Evolutionary conservation across 2,888 invertebrate species (phyloP).

Genomic region (Hypselothyrea guttata): DNA sequence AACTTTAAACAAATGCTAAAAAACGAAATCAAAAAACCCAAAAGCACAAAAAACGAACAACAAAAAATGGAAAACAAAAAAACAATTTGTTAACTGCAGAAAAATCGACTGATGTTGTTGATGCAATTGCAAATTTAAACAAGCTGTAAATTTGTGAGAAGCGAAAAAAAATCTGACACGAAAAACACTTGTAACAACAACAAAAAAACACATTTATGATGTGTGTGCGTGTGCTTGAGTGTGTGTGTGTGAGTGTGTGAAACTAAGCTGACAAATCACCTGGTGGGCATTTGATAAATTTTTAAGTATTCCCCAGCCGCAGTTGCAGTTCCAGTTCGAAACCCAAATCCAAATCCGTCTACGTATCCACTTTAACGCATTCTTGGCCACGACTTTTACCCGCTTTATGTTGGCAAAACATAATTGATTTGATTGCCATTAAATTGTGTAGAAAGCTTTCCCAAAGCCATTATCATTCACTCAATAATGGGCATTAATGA

Average conservation of each 20-base stretch:
- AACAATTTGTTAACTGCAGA: constrained; percentile 32
- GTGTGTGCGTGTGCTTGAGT: constrained; percentile 5
- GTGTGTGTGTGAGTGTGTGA: constrained; percentile 4
- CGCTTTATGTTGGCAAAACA: constrained; percentile 34
- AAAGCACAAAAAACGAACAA: constrained; percentile 23
- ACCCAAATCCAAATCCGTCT: neutral
- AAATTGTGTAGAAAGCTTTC: constrained; percentile 60
- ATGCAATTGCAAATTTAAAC: constrained; percentile 58
- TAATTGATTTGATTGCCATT: constrained; percentile 74
- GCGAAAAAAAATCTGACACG: constrained; percentile 15
- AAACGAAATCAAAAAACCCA: constrained; percentile 6
- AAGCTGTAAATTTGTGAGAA: constrained; percentile 63
- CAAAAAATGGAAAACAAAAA: neutral
- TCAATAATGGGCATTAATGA: constrained; percentile 47
- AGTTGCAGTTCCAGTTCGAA: neutral
- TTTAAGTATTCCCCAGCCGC: neutral
- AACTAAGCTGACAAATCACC: constrained; percentile 48
- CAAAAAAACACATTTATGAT: constrained; percentile 54
- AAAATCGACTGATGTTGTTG: constrained; percentile 34
- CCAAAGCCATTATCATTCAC: constrained; percentile 46
- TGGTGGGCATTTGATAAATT: constrained; percentile 41
- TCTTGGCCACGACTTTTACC: constrained; percentile 65
- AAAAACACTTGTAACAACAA: constrained; percentile 57
- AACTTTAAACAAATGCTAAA: constrained; percentile 61
- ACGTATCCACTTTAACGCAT: constrained; percentile 33